Base-by-base conservation (phyloP, 2,113 vertebrate species). In the Silurus glanis region DNA sequence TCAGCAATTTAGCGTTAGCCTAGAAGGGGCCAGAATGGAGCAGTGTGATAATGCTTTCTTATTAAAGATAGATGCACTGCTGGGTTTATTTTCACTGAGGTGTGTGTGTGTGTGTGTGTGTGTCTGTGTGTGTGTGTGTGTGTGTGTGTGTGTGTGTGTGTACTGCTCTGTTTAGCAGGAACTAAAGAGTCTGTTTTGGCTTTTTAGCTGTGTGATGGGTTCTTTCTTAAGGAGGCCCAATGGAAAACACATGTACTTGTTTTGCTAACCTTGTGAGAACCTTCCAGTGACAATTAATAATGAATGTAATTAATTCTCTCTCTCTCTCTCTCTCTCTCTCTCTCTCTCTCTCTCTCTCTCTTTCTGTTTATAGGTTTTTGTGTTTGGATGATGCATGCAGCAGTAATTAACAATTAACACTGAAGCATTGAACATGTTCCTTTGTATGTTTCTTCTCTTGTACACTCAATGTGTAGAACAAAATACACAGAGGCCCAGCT, bases 401-500 rank as follows among this genome's bases (percentile, higher is more conserved):
- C 19, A 17, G 6, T 45, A 78, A 23, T 79, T 64, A 76, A 72
- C 58, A 53, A 53, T 51, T 45, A 83, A 58, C 53, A 79, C 23
- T 19, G 55, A 58, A 79, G 53, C 12, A 71, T 6, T 47, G 25
- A 86, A 28, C 25, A 53, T 47, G 56, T 86, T 62, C 47, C 3
- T 4, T 58, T 9, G 47, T 75, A 82, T 64, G 58, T 45, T 59
- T 28, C 58, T 59, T 6, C 53, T 72, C 47, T 64, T 61, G 45
- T 69, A 23, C 66, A 25, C 8, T 75, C 49, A 66, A 47, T 71
- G 47, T 64, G 64, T 8, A 62, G 19, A 23, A 85, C 83, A 89
- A 17, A 51, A 85, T 80, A 89, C 91, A 85, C n/a, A 89, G 89
- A 91, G 87, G 89, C 91, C 45, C 90, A 81, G 85, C 89, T 93